These are phyloP conservation scores for Acropora tenuis DNA, from an alignment of 64 coral and sea anemone genomes.

Conservation along the genomic window DNA sequence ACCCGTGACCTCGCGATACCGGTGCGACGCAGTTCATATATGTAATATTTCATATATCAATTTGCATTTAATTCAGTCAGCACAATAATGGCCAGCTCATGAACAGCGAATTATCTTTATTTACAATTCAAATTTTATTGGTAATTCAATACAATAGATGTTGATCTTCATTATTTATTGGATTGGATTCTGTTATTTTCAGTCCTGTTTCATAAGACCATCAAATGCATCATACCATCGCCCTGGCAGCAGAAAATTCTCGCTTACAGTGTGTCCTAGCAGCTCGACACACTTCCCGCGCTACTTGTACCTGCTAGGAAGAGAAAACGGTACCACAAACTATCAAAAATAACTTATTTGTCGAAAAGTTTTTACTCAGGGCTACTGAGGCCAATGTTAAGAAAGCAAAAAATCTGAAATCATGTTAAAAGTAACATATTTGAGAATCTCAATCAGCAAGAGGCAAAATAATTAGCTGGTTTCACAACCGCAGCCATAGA, in stretches of 20 bases:
- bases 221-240: constrained; percentile 10
- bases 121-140: background rate
- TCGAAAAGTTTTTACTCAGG: too few species aligned
- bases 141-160: background rate
- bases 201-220: background rate
- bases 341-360: too few species aligned
- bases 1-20: too few species aligned
- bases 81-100: background rate
- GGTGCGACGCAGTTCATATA: too few species aligned
- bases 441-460: too few species aligned
- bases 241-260: background rate
- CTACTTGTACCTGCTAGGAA: constrained; percentile 46
- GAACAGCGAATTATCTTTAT: background rate
- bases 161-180: background rate
- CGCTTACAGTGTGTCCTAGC: constrained; percentile 63
- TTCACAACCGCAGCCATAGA: too few species aligned
- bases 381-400: too few species aligned
- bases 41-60: too few species aligned
- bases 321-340: background rate
- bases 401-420: too few species aligned
- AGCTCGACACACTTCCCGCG: constrained; percentile 23
- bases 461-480: too few species aligned
- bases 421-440: too few species aligned
- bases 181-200: background rate
- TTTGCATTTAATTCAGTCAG: too few species aligned